Evolutionary conservation across 2,797 vertebrate genomes (phyloP).

Genomic region (Neosilurus hyrtlii): DNA sequence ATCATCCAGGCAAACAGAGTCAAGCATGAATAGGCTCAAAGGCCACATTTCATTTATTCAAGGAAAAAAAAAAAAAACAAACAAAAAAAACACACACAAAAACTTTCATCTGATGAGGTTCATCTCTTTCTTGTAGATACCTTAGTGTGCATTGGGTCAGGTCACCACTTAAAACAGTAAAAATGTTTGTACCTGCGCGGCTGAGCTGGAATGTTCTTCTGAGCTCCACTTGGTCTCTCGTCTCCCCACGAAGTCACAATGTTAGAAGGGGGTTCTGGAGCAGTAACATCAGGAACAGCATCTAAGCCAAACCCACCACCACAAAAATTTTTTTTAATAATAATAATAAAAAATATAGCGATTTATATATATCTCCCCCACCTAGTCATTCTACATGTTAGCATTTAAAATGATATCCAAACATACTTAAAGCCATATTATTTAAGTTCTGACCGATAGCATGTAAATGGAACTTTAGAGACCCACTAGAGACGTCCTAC

Average conservation of each 20-base stretch:
- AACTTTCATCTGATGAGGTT: no score
- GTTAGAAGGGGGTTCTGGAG: constrained; percentile 55
- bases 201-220: constrained; percentile 43
- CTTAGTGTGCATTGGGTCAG: no score
- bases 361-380: no score
- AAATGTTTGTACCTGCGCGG: constrained; percentile 63
- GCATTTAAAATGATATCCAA: not conserved
- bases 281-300: constrained; percentile 44
- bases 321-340: no score
- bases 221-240: constrained; percentile 15
- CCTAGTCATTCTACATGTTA: not conserved
- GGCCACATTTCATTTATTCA: no score
- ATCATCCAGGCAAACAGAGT: no score
- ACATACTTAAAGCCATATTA: not conserved
- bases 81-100: no score
- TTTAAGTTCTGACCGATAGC: not conserved
- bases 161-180: not conserved
- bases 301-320: not conserved
- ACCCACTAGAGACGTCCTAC: constrained; percentile 45
- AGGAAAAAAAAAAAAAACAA: no score
- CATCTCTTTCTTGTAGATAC: no score
- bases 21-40: no score
- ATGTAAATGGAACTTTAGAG: no score
- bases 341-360: no score
- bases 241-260: constrained; percentile 67